Conservation (phyloP, 2,113 vertebrate species). For the Bubalus kerabau region DNA sequence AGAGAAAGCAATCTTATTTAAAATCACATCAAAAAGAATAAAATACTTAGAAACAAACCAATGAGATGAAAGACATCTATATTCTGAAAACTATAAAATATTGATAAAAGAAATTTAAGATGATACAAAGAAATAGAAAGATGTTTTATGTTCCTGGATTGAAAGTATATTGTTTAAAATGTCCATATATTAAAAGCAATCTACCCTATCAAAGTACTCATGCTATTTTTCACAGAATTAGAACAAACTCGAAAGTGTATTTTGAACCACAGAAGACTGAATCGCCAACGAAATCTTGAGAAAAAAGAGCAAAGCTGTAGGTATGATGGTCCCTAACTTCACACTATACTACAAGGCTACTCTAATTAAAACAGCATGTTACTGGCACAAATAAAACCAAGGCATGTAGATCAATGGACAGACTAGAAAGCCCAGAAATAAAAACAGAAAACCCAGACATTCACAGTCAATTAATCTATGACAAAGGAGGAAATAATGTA, state of each 20-base stretch:
- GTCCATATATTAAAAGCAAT: background rate
- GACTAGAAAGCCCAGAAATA: background rate
- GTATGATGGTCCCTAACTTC: background rate
- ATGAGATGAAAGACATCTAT: background rate
- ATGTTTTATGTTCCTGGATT: background rate
- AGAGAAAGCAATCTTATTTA: background rate
- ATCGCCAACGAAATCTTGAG: background rate
- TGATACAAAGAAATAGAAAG: background rate
- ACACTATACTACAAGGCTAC: background rate
- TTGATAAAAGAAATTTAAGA: background rate
- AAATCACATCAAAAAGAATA: background rate
- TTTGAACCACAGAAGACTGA: background rate
- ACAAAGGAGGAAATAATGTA: background rate
- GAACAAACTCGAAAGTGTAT: background rate
- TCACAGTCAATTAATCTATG: background rate
- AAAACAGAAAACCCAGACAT: background rate
- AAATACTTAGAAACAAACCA: background rate
- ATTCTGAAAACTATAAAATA: background rate
- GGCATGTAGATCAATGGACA: background rate
- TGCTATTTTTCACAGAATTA: background rate
- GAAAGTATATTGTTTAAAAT: background rate
- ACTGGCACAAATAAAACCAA: background rate
- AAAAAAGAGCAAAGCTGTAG: background rate
- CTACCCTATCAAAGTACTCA: background rate
- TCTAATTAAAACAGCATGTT: background rate